phyloP scores from a whole-genome alignment of 2,888 invertebrate species.

The Protophormia terraenovae region DNA sequence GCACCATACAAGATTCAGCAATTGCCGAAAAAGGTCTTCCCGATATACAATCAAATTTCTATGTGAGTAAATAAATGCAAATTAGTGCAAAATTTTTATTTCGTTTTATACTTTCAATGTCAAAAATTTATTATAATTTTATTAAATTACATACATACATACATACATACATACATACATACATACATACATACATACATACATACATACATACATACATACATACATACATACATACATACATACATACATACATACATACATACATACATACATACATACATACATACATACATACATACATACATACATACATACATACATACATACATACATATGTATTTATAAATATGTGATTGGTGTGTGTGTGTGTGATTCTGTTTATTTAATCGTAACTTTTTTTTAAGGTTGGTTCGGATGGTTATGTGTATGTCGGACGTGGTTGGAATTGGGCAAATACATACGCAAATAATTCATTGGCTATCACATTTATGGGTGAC shows the following conservation, averaged over 20 bases:
- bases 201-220: too few species aligned
- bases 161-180: too few species aligned
- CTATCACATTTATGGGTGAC: slow-evolving; percentile 82
- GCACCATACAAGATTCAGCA: slow-evolving; percentile 81
- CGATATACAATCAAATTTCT: slow-evolving; percentile 82
- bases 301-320: too few species aligned
- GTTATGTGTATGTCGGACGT: slow-evolving; percentile 82
- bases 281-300: too few species aligned
- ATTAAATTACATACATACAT: neutral
- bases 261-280: too few species aligned
- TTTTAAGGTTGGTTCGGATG: slow-evolving; percentile 83
- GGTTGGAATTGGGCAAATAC: slow-evolving; percentile 83
- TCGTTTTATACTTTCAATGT: neutral
- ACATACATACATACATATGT: too few species aligned
- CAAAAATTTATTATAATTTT: neutral
- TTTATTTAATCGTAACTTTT: neutral
- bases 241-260: too few species aligned
- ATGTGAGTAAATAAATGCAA: slow-evolving; percentile 74
- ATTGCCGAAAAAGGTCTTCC: slow-evolving; percentile 79
- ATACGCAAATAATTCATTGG: slow-evolving; percentile 82
- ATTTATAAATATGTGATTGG: too few species aligned
- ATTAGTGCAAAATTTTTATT: neutral
- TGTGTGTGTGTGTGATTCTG: neutral
- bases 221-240: too few species aligned
- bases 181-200: too few species aligned